Evolutionary conservation across 2,113 vertebrate genomes (phyloP).

Genomic region (Coryphaenoides rupestris): DNA sequence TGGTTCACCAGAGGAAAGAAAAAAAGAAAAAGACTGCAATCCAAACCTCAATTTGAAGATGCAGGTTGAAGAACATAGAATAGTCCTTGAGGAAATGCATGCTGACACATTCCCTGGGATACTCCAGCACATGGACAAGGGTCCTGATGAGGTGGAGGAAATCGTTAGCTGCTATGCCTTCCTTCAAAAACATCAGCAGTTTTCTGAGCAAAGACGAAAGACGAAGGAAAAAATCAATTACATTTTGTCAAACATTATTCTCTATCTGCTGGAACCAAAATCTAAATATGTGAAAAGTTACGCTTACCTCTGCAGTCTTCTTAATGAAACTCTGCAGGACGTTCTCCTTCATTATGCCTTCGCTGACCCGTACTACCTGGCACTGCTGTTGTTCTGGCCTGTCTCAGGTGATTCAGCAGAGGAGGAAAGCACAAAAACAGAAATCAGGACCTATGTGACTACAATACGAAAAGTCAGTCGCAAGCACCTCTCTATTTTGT

Average conservation of each 20-base stretch:
- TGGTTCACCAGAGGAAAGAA: background rate
- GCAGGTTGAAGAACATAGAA: constrained; percentile 7
- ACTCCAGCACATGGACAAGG: constrained; percentile 38
- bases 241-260: constrained; percentile 51
- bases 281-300: constrained; percentile 19
- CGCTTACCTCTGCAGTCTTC: background rate
- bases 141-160: background rate
- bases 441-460: constrained; percentile 40
- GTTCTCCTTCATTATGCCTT: constrained; percentile 11
- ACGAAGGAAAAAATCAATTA: constrained; percentile 46
- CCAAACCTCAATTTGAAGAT: constrained; percentile 18
- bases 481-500: constrained; percentile 1
- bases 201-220: constrained; percentile 1
- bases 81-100: constrained; percentile 37
- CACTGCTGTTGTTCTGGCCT: constrained; percentile 58
- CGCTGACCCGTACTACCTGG: constrained; percentile 56
- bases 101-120: constrained; percentile 53
- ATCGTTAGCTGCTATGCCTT: constrained; percentile 41
- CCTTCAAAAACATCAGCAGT: constrained; percentile 13
- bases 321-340: constrained; percentile 36
- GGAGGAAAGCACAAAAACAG: background rate
- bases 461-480: constrained; percentile 30
- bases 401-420: no score
- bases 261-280: constrained; percentile 24
- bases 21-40: constrained; percentile 1